Evolutionary conservation across 2,797 vertebrate species (phyloP), one percentile per base, ranked within the genome.

Genomic region (Sebastes minor): DNA sequence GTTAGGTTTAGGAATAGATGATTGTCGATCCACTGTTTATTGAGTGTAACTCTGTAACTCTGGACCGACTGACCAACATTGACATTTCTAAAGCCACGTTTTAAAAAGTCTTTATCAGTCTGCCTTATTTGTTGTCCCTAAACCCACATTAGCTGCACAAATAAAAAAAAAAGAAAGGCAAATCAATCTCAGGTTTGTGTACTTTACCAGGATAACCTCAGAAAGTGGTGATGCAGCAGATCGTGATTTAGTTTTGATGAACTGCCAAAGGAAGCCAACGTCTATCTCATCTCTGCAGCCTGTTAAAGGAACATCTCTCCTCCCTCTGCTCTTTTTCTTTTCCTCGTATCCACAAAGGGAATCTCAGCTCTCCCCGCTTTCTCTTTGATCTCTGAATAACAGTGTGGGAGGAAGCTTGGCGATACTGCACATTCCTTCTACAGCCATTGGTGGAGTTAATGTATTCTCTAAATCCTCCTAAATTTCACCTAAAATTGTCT

Each of bases 331-430:
- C 52, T 75, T 68, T 60, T 67, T 52, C 22, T 16, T 83, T 70
- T 35, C 71, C 68, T 73, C 27, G n/a, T 61, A 83, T 77, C 65
- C 83, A 86, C 78, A 84, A 79, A 90, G 73, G 65, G 83, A 86
- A 70, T 76, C 84, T 83, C 75, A 69, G 84, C 87, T 73, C 76
- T 71, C 61, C 49, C 72, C n/a, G 60, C 60, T 86, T 88, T 88
- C 71, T 78, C 88, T 93, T 90, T 93, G 85, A 93, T 93, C 88
- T 83, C 79, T 57, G 77, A 71, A 42, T 81, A 78, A 71, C 71
- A 81, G 74, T 76, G 85, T 90, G 85, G 82, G 86, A 74, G 89
- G 76, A 80, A 71, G 73, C 65, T 49, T 77, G 71, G 74, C 6
- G 2, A 64, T 82, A 3, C 71, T 33, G 74, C 67, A 73, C 63